phyloP scores from a whole-genome alignment of 2,113 vertebrate genomes.

The Furnarius figulus region DNA sequence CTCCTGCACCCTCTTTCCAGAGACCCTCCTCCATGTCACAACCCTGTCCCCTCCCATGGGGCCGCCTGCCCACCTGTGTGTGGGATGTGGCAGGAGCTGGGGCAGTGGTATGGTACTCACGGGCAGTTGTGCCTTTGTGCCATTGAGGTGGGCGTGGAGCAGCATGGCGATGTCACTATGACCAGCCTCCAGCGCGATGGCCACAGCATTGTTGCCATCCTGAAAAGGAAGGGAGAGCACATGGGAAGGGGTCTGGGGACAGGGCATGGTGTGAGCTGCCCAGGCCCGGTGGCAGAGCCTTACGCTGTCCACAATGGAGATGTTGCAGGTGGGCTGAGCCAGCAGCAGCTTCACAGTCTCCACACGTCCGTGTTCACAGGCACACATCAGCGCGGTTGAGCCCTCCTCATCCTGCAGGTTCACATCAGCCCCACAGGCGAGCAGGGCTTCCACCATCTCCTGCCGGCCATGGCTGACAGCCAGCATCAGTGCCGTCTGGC shows the following conservation, averaged over 20 bases:
- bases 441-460: constrained; percentile 90
- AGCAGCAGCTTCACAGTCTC: constrained; percentile 89
- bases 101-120: constrained; percentile 70
- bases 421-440: constrained; percentile 83
- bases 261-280: rapidly evolving
- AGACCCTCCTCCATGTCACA: not conserved
- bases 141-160: constrained; percentile 85
- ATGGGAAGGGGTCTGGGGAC: not conserved
- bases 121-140: constrained; percentile 50
- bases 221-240: constrained; percentile 22
- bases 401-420: constrained; percentile 92
- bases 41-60: rapidly evolving
- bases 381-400: constrained; percentile 95
- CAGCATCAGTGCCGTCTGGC: constrained; percentile 92
- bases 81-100: not conserved
- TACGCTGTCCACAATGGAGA: constrained; percentile 88
- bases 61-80: not conserved
- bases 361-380: constrained; percentile 88
- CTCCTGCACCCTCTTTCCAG: not conserved
- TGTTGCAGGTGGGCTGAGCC: constrained; percentile 84
- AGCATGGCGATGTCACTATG: constrained; percentile 91
- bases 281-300: not conserved
- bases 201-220: constrained; percentile 92
- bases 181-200: constrained; percentile 88
- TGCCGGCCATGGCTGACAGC: constrained; percentile 90